Conservation (phyloP, 2,797 vertebrate species). For the Hypotaenidia okinawae region DNA sequence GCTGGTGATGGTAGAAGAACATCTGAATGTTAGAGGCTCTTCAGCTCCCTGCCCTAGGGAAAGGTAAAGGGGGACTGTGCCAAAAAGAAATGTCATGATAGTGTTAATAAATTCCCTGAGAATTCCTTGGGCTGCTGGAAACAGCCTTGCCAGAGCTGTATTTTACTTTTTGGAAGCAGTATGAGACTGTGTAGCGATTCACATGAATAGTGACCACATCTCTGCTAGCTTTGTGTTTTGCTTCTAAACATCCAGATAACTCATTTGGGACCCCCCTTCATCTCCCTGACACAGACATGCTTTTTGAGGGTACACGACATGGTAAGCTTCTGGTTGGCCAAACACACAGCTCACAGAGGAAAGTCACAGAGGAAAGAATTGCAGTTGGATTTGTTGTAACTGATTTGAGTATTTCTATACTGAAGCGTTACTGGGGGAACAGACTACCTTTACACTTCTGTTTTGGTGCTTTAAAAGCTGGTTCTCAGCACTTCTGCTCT, state of each 20-base stretch:
- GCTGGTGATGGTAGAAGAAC: not conserved
- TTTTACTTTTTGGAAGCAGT: not conserved
- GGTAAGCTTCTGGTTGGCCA: not conserved
- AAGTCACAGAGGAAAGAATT: not conserved
- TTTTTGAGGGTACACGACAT: not conserved
- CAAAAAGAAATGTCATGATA: not conserved
- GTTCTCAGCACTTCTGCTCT: conserved; percentile 38
- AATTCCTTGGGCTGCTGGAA: conserved; percentile 2
- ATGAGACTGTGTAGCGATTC: not conserved
- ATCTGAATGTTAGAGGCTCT: not conserved
- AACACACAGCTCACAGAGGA: not conserved
- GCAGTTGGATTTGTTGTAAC: not conserved
- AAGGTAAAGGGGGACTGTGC: not conserved
- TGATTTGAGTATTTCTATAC: not conserved
- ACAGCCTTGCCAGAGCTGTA: not conserved
- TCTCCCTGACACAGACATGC: not conserved
- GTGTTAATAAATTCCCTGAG: conserved; percentile 28
- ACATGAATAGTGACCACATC: not conserved
- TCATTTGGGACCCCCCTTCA: not conserved
- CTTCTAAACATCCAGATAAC: not conserved
- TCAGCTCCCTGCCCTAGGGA: not conserved
- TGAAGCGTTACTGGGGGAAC: not conserved
- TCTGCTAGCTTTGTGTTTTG: not conserved
- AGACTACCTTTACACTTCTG: conserved; percentile 36
- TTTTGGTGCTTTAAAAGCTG: conserved; percentile 56